Evolutionary conservation across 2,797 vertebrate species (phyloP).

Genomic region (Epinephelus awoara): DNA sequence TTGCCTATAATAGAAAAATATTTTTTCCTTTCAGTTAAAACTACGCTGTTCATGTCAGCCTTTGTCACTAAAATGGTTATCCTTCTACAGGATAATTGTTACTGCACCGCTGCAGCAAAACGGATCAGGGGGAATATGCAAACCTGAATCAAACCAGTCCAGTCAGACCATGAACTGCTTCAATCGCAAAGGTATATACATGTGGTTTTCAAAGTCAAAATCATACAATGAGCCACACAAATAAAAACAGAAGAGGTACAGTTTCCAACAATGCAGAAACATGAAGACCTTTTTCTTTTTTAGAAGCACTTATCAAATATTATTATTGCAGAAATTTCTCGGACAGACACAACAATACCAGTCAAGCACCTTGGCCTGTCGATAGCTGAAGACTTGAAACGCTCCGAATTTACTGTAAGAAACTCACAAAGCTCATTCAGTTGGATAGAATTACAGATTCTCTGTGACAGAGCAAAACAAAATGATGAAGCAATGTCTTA

Average conservation of each 20-base stretch:
- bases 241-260: not conserved
- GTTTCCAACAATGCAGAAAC: not conserved
- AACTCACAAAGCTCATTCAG: not conserved
- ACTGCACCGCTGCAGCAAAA: constrained; percentile 83
- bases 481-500: not conserved
- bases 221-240: not conserved
- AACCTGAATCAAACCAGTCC: not conserved
- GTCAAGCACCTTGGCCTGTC: constrained; percentile 76
- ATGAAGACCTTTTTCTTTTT: not conserved
- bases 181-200: constrained; percentile 45
- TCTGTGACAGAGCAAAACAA: not conserved
- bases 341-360: not conserved
- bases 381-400: constrained; percentile 44
- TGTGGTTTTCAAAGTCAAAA: not conserved
- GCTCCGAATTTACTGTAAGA: constrained; percentile 67
- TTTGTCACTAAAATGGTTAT: not conserved
- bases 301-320: constrained; percentile 18
- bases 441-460: not conserved
- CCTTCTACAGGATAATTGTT: constrained; percentile 80
- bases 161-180: constrained; percentile 35
- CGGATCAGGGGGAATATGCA: constrained; percentile 81
- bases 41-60: not conserved
- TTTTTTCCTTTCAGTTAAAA: not conserved
- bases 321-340: constrained; percentile 31
- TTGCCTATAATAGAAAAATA: not conserved